Evolutionary conservation across 2,113 vertebrate genomes (phyloP).

Genomic region (human): GRCh38 chr2:87466001-87466500

Average conservation of each 20-base stretch:
- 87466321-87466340: neutral
- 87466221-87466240: neutral
- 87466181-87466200: neutral
- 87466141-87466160: neutral
- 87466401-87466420: neutral
- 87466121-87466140: no score
- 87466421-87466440: neutral
- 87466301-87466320: neutral
- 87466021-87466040: no score
- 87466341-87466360: fast-evolving
- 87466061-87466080: no score
- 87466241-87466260: neutral
- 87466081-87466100: no score
- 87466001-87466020: no score
- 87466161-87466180: neutral
- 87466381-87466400: neutral
- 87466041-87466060: no score
- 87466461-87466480: fast-evolving
- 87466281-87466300: neutral
- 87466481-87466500: neutral
- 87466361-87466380: neutral
- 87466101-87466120: no score
- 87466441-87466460: neutral
- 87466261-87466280: neutral
- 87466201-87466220: neutral